These are phyloP conservation scores for Heliconius congener DNA, from an alignment of 1,140 invertebrate genomes.

Conservation along the genomic window DNA sequence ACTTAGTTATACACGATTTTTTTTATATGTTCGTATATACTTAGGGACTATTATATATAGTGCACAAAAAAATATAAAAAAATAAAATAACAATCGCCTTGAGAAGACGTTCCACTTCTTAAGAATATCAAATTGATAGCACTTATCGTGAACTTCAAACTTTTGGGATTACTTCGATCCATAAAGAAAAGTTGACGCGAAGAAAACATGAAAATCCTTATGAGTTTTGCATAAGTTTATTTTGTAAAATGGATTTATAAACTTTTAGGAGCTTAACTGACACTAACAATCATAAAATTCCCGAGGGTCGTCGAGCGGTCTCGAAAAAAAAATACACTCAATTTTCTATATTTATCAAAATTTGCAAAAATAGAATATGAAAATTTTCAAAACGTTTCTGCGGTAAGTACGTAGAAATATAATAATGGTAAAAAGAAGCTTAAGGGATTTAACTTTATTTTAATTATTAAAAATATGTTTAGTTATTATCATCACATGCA, in stretches of 20 bases:
- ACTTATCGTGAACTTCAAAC: background rate
- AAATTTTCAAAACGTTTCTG: background rate
- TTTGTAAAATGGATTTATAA: conserved; percentile 14
- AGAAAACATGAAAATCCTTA: conserved; percentile 17
- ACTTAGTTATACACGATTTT: too few relatives aligned
- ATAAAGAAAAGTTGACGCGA: conserved; percentile 1
- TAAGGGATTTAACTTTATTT: too few relatives aligned
- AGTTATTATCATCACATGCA: too few relatives aligned
- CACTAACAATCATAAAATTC: conserved; percentile 10
- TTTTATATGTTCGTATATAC: too few relatives aligned
- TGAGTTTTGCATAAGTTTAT: conserved; percentile 19
- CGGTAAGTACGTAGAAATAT: too few relatives aligned
- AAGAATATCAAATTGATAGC: conserved; percentile 6
- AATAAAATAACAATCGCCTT: background rate
- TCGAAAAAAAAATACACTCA: background rate
- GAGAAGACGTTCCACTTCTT: background rate
- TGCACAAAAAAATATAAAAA: background rate
- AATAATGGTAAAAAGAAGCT: too few relatives aligned
- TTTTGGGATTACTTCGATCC: background rate
- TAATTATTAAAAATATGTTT: too few relatives aligned
- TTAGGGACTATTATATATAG: too few relatives aligned
- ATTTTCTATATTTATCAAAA: background rate
- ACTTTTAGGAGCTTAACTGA: conserved; percentile 11
- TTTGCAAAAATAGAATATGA: background rate
- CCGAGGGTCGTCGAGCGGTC: background rate